Base-by-base conservation (phyloP, 2,888 invertebrate species). In the Cremastobaeus sp. region DNA sequence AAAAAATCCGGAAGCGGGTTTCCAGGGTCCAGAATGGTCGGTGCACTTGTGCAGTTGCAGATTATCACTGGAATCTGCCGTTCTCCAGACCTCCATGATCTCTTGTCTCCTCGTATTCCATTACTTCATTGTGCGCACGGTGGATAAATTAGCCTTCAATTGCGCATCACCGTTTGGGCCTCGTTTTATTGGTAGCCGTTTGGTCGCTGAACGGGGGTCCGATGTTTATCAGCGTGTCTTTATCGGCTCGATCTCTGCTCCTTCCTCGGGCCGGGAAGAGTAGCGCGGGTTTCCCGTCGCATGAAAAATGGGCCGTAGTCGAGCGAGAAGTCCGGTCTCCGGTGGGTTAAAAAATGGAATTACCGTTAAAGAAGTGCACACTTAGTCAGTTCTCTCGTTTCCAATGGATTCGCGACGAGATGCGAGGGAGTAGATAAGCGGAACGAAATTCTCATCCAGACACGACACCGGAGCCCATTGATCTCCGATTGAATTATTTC, bases 301-400 rank as follows among this genome's bases (percentile, higher is more conserved):
- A 68, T 60, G 48, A 43, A 76, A 69, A 76, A 70, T 52, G 62
- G 66, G 57, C 70, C 60, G 37, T 55, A 54, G 52, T 21, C 59
- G 68, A 68, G 59, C 64, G 60, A 59, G 60, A 66, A 73, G 73
- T 73, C 73, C 71, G 68, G 69, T 76, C 76, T 68, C 48, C 54
- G 47, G 48, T 41, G 47, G 74, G 50, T 25, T 71, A 60, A 80
- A 77, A 81, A 79, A 78, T 74, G 41, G 30, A 47, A 78, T 81
- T 83, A 83, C 83, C 84, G 84, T 84, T 84, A 83, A 82, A 81
- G 81, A 81, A 81, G 80, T 76, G 76, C 52, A 72, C 62, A 75
- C 74, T 74, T 72, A 45, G 74, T 69, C 64, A 57, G 71, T 72
- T 69, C 65, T 71, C 73, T 75, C 71, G 74, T 75, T 77, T 76